A percentile compares a stretch with the other conserved stretches of the same genome.
These are phyloP conservation scores for Bovichtus diacanthus DNA, from an alignment of 2,797 vertebrate genomes.

Conservation along the genomic window DNA sequence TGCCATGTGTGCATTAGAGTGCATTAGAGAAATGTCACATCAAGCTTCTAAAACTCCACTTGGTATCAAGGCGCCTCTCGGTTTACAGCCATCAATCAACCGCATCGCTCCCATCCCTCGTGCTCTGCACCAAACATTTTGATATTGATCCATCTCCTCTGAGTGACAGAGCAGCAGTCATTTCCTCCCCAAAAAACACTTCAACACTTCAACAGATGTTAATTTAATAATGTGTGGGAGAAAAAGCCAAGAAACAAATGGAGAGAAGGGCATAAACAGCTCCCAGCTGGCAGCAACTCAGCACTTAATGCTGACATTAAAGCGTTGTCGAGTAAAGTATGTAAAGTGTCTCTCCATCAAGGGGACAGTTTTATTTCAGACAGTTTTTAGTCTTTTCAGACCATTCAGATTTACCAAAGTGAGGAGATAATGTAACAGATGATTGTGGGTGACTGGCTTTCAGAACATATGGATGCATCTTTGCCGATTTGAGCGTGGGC, in stretches of 20 bases:
- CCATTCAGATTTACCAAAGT: constrained; percentile 50
- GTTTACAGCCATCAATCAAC: constrained; percentile 56
- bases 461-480: constrained; percentile 39
- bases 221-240: constrained; percentile 83
- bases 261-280: constrained; percentile 76
- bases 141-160: constrained; percentile 74
- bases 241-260: constrained; percentile 80
- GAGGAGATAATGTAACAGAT: constrained; percentile 66
- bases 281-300: constrained; percentile 72
- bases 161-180: constrained; percentile 72
- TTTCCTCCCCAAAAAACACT: constrained; percentile 64
- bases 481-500: constrained; percentile 32
- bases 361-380: constrained; percentile 65
- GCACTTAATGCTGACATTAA: constrained; percentile 84
- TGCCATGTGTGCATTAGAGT: background rate
- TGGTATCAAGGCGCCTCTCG: constrained; percentile 27
- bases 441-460: constrained; percentile 53
- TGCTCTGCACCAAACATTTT: constrained; percentile 63
- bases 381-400: constrained; percentile 67
- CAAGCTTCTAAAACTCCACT: constrained; percentile 38
- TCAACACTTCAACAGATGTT: constrained; percentile 82
- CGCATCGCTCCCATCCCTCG: constrained; percentile 31
- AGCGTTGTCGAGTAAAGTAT: constrained; percentile 67
- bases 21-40: background rate
- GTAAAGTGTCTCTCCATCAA: constrained; percentile 79